These are phyloP conservation scores for Coleophora deauratella DNA, from an alignment of 2,888 invertebrate species.

Conservation along the genomic window DNA sequence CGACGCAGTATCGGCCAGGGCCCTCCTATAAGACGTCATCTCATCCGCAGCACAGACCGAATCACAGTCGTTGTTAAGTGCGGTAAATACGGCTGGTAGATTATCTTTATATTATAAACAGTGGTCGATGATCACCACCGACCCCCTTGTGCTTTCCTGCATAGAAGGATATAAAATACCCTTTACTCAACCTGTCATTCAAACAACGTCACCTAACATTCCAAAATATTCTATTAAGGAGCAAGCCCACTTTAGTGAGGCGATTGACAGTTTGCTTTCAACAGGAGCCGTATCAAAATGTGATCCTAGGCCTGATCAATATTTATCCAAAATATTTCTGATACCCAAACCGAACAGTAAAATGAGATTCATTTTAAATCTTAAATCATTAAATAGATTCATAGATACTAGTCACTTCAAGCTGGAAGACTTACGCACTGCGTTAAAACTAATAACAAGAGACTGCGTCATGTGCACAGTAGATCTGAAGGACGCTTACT, in stretches of 20 bases:
- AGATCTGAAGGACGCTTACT: slow-evolving; percentile 6
- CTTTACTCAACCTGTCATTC: slow-evolving; percentile 3
- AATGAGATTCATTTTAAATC: slow-evolving; percentile 8
- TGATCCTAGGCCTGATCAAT: slow-evolving; percentile 7
- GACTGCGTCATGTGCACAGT: neutral
- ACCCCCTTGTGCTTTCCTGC: slow-evolving; percentile 6
- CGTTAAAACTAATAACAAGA: neutral
- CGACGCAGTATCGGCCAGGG: too few species aligned
- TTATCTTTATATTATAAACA: slow-evolving; percentile 4
- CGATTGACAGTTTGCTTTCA: neutral
- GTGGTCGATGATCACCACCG: slow-evolving; percentile 10
- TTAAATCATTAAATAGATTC: slow-evolving; percentile 7
- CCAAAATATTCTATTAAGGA: neutral
- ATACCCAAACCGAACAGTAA: slow-evolving; percentile 9
- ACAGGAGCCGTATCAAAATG: slow-evolving; percentile 9
- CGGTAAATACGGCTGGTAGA: slow-evolving; percentile 10
- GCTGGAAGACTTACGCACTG: slow-evolving; percentile 2
- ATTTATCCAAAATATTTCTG: slow-evolving; percentile 9
- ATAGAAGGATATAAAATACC: slow-evolving; percentile 10
- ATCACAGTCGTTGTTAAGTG: slow-evolving; percentile 5
- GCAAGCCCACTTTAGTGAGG: neutral
- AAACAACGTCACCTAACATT: neutral
- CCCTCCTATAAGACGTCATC: too few species aligned
- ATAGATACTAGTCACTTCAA: slow-evolving; percentile 6
- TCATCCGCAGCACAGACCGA: neutral